Percentiles rank a stretch among this genome's conserved stretches.
phyloP scores from a whole-genome alignment of 2,888 invertebrate genomes.

The Spisula solida region DNA sequence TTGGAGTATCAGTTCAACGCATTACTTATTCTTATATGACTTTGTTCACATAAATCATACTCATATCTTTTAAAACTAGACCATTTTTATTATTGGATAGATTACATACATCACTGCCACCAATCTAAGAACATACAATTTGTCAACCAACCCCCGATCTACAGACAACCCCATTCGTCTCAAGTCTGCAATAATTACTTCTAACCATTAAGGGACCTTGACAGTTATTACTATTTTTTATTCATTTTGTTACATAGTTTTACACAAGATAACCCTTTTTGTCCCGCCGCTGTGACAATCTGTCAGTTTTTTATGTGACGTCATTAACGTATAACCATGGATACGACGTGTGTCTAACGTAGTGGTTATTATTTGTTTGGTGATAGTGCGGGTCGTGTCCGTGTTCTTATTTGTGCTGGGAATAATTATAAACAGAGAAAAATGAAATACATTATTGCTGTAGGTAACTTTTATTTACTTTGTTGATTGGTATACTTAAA shows the following conservation, averaged over 20 bases:
- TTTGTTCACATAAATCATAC: no score
- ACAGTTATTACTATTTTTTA: slow-evolving; percentile 6
- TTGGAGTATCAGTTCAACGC: no score
- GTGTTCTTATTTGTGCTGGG: not conserved
- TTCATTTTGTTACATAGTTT: not conserved
- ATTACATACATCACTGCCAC: not conserved
- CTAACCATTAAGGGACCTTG: not conserved
- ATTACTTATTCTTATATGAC: no score
- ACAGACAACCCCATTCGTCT: not conserved
- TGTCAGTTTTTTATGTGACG: slow-evolving; percentile 12
- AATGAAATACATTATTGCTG: slow-evolving; percentile 25
- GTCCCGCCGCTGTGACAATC: not conserved
- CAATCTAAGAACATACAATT: not conserved
- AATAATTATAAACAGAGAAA: slow-evolving; percentile 4
- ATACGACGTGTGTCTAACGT: not conserved
- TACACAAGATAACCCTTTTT: not conserved
- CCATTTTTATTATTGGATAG: no score
- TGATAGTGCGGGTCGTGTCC: slow-evolving; percentile 13
- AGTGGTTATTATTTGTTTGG: not conserved
- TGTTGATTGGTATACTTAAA: not conserved
- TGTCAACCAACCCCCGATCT: not conserved
- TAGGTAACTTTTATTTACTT: not conserved
- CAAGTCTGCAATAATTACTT: not conserved
- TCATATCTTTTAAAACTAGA: no score
- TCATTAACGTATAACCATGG: slow-evolving; percentile 1